phyloP scores from a whole-genome alignment of 2,113 vertebrate genomes.

The Poicephalus gulielmi region DNA sequence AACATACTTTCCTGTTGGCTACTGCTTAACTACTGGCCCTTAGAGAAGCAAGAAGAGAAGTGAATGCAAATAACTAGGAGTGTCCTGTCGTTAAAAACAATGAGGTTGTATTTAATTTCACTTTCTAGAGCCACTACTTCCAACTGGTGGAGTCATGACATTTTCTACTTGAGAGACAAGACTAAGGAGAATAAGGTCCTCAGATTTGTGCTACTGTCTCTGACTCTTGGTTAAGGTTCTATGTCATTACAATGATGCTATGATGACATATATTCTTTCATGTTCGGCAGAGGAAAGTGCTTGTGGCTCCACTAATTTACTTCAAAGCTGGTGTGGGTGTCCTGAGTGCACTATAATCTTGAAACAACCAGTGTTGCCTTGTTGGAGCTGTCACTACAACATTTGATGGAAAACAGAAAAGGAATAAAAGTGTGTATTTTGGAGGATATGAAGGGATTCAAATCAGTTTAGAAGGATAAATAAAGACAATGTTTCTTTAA shows the following conservation, averaged over 20 bases:
- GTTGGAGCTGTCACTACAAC: not conserved
- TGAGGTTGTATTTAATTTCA: not conserved
- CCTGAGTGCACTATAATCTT: not conserved
- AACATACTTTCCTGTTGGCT: not conserved
- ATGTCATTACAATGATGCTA: not conserved
- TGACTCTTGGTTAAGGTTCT: not conserved
- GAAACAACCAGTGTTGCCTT: not conserved
- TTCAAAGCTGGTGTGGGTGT: conserved; percentile 24
- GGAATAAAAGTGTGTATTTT: not conserved
- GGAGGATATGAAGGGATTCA: not conserved
- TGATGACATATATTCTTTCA: not conserved
- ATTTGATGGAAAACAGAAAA: not conserved
- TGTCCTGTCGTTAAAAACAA: not conserved
- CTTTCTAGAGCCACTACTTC: not conserved
- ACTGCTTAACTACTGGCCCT: not conserved
- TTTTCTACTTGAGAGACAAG: not conserved
- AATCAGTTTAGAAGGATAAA: conserved; percentile 8
- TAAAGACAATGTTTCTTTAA: not conserved
- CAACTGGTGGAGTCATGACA: not conserved
- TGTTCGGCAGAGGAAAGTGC: not conserved
- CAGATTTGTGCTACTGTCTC: not conserved
- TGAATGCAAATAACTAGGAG: not conserved
- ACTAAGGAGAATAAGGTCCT: not conserved
- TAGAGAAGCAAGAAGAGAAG: not conserved
- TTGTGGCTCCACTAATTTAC: not conserved